Evolutionary conservation across 2,797 vertebrate genomes (phyloP).

Genomic region (Danionella dracula): DNA sequence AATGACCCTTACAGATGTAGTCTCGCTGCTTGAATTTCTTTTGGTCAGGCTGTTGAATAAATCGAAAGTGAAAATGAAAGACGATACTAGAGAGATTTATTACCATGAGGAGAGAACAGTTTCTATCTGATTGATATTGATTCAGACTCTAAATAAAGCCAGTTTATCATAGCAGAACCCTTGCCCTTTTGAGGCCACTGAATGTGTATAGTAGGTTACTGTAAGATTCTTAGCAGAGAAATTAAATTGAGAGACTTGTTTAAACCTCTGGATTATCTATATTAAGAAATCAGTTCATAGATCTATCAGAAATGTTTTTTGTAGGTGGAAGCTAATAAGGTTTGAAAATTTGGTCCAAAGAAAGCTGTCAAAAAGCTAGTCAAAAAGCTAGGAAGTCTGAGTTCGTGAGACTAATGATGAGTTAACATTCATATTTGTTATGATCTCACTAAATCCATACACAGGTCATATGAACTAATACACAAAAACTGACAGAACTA

Average conservation of each 20-base stretch:
- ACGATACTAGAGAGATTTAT: constrained; percentile 12
- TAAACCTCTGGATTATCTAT: neutral
- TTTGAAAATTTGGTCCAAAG: too few relatives aligned
- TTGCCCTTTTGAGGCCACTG: constrained; percentile 11
- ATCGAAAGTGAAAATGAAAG: constrained; percentile 12
- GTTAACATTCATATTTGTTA: too few relatives aligned
- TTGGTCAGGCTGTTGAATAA: neutral
- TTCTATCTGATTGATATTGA: constrained; percentile 31
- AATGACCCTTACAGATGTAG: constrained; percentile 13
- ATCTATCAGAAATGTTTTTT: neutral
- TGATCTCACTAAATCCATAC: too few relatives aligned
- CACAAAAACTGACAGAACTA: too few relatives aligned
- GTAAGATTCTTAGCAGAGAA: neutral
- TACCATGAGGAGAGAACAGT: constrained; percentile 1
- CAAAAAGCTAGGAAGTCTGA: too few relatives aligned
- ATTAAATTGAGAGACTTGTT: too few relatives aligned
- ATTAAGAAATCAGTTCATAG: neutral
- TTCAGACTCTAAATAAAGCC: constrained; percentile 12
- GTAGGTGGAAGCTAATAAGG: neutral
- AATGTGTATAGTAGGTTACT: neutral
- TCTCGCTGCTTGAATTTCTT: constrained; percentile 11
- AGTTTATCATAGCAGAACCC: constrained; percentile 8
- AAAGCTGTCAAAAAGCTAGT: too few relatives aligned
- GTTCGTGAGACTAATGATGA: too few relatives aligned
- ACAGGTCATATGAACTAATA: too few relatives aligned